Conservation (phyloP, 1,140 invertebrate genomes). For the Aporrectodea caliginosa region DNA sequence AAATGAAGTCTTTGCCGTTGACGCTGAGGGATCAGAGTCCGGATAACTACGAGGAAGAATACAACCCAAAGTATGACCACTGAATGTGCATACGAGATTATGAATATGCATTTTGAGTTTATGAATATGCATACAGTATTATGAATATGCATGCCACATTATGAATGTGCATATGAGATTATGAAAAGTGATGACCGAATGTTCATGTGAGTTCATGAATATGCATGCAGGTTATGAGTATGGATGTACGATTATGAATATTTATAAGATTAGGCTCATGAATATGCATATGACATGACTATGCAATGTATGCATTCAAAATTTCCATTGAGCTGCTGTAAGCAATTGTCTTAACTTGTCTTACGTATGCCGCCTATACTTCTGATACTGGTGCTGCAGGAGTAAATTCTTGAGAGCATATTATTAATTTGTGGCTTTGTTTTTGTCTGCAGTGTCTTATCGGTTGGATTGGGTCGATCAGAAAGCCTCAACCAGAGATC, state of each 20-base stretch:
- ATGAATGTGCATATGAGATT: not conserved
- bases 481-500: not conserved
- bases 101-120: no score
- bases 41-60: not conserved
- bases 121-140: no score
- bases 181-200: not conserved
- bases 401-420: no score
- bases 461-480: not conserved
- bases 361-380: no score
- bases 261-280: no score
- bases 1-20: no score
- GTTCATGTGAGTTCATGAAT: not conserved
- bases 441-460: not conserved
- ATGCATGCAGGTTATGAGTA: not conserved
- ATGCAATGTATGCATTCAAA: no score
- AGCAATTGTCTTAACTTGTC: no score
- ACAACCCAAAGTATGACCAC: not conserved
- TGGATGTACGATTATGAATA: not conserved
- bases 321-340: no score
- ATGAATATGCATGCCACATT: no score
- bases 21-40: not conserved
- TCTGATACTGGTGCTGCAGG: no score
- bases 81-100: not conserved
- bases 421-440: not conserved
- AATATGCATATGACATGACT: no score